Evolutionary conservation across 2,797 vertebrate genomes (phyloP), one percentile per base, ranked within the genome.

Genomic region (Microctenopoma steveboyesi): DNA sequence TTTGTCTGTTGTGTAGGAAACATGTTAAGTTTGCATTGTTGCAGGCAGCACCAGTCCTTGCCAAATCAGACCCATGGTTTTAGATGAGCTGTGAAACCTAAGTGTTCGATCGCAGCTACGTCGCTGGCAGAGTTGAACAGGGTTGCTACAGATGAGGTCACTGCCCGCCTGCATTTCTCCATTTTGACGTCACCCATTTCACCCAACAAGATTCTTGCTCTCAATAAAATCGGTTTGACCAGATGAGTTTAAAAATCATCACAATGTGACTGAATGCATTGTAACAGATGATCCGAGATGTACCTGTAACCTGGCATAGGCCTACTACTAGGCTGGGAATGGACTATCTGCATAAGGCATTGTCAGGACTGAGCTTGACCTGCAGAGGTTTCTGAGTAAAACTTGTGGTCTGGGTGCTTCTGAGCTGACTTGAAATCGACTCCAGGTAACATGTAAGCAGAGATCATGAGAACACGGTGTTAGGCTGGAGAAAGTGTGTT

Each of bases 401-500:
- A 54, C 35, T 37, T 7, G 22, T 48, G 16, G 10, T 75, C 61
- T 61, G 64, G 56, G 72, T 64, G 57, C 74, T 53, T 76, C 43
- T 46, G 49, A 69, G 46, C 68, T 56, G 51, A 33, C 59, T 46
- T 27, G 33, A 76, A 50, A 43, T 62, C 45, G 25, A 25, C 64
- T 64, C 50, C 64, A 72, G 72, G 64, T 33, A 69, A 53, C 40
- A 30, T 57, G 68, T 79, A 72, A 76, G 73, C n/a, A n/a, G 74
- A 73, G 74, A 75, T 69, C 80, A 71, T 70, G 72, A 67, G n/a
- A 61, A 72, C 57, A 25, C 53, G 80, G 45, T 60, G 16, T 54
- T 67, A 78, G 84, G 82, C 77, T 78, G 69, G 83, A 86, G 69
- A 84, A 79, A 85, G 40, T 55, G 69, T 84, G 72, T 87, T 81